phyloP scores from a whole-genome alignment of 2,888 invertebrate genomes.

The Rhorus exstirpatorius region DNA sequence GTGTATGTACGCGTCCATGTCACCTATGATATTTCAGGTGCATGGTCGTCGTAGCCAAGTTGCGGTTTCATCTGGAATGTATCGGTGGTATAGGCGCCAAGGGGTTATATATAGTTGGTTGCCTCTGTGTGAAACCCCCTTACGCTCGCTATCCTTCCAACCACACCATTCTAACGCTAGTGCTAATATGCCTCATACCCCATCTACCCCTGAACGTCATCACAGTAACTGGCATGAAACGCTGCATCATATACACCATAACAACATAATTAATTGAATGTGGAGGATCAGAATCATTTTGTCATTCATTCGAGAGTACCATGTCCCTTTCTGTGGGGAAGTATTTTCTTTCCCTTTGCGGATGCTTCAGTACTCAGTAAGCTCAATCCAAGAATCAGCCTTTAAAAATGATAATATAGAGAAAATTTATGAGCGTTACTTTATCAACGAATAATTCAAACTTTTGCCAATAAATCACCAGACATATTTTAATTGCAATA shows the following conservation, averaged over 20 bases:
- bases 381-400: too few relatives aligned
- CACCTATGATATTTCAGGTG: slow-evolving; percentile 51
- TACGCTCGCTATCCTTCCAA: slow-evolving; percentile 45
- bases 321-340: too few relatives aligned
- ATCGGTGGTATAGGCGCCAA: slow-evolving; percentile 45
- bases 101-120: slow-evolving; percentile 38
- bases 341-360: too few relatives aligned
- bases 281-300: background rate
- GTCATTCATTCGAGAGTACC: too few relatives aligned
- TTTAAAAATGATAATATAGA: too few relatives aligned
- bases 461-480: too few relatives aligned
- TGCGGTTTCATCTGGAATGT: slow-evolving; percentile 66
- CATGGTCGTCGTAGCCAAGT: slow-evolving; percentile 47
- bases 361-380: too few relatives aligned
- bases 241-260: background rate
- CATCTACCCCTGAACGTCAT: slow-evolving; percentile 37
- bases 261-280: background rate
- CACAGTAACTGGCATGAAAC: slow-evolving; percentile 28
- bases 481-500: too few relatives aligned
- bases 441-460: too few relatives aligned
- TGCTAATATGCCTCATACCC: slow-evolving; percentile 58
- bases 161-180: slow-evolving; percentile 45
- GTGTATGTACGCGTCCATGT: slow-evolving; percentile 25
- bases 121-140: slow-evolving; percentile 48
- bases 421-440: too few relatives aligned